Base-by-base conservation (phyloP, 2,797 vertebrate species). In the Squalus acanthias region DNA sequence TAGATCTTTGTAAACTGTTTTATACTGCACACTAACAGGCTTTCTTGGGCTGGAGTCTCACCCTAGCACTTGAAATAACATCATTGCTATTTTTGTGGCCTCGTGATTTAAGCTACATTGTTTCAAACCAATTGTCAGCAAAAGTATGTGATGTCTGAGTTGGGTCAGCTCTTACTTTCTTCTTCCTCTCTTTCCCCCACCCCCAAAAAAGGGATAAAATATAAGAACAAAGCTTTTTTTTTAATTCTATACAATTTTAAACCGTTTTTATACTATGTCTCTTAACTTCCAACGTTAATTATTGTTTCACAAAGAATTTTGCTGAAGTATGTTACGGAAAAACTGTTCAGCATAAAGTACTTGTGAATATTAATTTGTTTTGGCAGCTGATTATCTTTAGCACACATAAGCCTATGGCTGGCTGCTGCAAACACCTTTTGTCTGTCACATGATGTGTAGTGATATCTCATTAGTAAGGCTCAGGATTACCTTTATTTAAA, bases 21-120 rank as follows among this genome's bases (percentile, higher is more conserved):
- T 97, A 12, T 95, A 96, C 97, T 97, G 96, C 97, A 97, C 97
- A 98, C 97, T 98, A 98, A 98, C 97, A 96, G 96, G 97, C 97
- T 97, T 96, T 97, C 96, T 96, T 97, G 97, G 96, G 97, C 97
- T 96, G 96, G 96, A 87, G 96, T 96, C 20, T 97, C 96, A 97
- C 96, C 97, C 97, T 97, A 76, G 97, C 97, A 97, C 97, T 60
- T 72, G 46, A 74, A 95, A 53, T 95, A 74, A 74, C 94, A 95
- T 95, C 24, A 74, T 29, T 95, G 94, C 94, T 95, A 53, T 50
- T 74, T 70, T 74, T 95, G 94, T 72, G 94, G 67, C 46, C 69
- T 95, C 15, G 50, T 95, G 69, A 72, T 95, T 70, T 74, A 74
- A 95, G 46, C 39, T 57, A 15, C 70, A 20, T 95, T 95, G 46